Evolutionary conservation across 1,140 invertebrate species (phyloP), one percentile per base, ranked within the genome.

Genomic region (Arion vulgaris): DNA sequence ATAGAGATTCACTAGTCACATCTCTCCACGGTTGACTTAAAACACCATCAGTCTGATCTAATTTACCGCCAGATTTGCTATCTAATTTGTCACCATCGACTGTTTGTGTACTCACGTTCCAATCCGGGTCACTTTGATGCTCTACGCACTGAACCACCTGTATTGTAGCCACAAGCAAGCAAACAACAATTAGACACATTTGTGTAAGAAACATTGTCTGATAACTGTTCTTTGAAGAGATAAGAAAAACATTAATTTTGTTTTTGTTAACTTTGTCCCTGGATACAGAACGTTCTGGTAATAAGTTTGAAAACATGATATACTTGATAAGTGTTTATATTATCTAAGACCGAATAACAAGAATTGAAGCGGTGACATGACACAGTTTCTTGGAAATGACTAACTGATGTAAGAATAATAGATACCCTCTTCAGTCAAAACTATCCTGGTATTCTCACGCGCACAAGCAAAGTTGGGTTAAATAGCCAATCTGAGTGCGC

Each of bases 401-500:
- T 9, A 23, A 19, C 53, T n/a, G n/a, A n/a, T n/a, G n/a, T 57
- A 57, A n/a, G 23, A 57, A 57, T 4, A 57, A 57, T 23, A 57
- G 26, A 9, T 19, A 57, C 45, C 53, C 4, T n/a, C 53, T 57
- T n/a, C 53, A 4, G 53, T 19, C 53, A 57, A n/a, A 11, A 66
- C 28, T 32, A 2, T 34, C 62, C 62, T 2, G 17, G 28, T 7
- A 17, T 66, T 66, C n/a, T 32, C 28, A 5, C n/a, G n/a, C 28
- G n/a, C 62, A 34, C 11, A 17, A 17, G 28, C 28, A 66, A 32
- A 66, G n/a, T 28, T 7, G 7, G 62, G 62, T 66, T 66, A 66
- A 66, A 66, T 66, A 66, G 28, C 62, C 62, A 66, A 66, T 66
- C n/a, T 28, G 62, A n/a, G 62, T 32, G 62, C n/a, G n/a, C 28